Conservation (phyloP, 2,888 invertebrate genomes). For the Ceriagrion tenellum region DNA sequence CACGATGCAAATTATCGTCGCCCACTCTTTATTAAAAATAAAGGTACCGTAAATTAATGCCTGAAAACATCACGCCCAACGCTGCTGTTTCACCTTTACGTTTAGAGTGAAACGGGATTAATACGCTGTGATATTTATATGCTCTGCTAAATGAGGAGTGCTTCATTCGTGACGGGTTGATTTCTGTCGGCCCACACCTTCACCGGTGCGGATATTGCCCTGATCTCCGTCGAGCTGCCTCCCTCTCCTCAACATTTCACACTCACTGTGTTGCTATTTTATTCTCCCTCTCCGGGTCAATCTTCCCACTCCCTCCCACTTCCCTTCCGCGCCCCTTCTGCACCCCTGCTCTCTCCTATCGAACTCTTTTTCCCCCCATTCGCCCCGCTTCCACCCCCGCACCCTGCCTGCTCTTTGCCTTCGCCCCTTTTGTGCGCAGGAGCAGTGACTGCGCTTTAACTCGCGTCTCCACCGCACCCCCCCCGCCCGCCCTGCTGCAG, state of each 20-base stretch:
- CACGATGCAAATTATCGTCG: too few relatives aligned
- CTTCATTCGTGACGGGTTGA: background rate
- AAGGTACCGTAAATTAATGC: too few relatives aligned
- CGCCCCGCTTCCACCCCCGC: background rate
- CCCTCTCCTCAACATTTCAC: slow-evolving; percentile 13
- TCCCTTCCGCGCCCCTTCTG: background rate
- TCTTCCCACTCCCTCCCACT: background rate
- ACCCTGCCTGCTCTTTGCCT: background rate
- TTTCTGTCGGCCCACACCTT: background rate
- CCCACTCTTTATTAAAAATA: too few relatives aligned
- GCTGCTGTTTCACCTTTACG: too few relatives aligned
- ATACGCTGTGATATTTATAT: background rate
- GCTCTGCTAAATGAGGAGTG: background rate
- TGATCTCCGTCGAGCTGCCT: background rate
- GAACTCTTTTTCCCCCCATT: background rate
- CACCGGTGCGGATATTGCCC: background rate
- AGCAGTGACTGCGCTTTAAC: slow-evolving; percentile 42
- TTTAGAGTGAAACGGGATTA: background rate
- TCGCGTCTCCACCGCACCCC: background rate
- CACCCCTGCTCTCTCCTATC: background rate
- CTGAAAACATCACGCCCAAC: too few relatives aligned
- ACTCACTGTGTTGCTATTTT: background rate
- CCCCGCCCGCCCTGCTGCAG: background rate
- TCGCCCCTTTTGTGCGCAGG: slow-evolving; percentile 49
- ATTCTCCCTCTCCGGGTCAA: background rate